Percentiles rank a stretch among this genome's conserved stretches.
Conservation (phyloP, 1,140 invertebrate genomes). For the Megathymus violae region DNA sequence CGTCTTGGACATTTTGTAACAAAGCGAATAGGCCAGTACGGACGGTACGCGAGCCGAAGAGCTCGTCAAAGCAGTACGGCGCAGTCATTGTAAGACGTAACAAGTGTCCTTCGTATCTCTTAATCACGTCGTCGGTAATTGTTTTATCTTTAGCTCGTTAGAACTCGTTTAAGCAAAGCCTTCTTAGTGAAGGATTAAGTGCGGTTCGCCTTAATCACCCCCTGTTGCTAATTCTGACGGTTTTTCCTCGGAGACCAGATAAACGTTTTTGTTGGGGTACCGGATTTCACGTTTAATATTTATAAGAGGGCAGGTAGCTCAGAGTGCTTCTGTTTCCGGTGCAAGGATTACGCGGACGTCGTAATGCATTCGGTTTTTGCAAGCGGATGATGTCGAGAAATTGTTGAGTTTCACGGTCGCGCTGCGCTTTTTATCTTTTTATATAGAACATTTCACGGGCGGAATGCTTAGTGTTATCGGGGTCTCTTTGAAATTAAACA, state of each 20-base stretch:
- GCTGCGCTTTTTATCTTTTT: slow-evolving; percentile 30
- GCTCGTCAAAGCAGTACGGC: slow-evolving; percentile 50
- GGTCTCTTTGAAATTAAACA: slow-evolving; percentile 14
- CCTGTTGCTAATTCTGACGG: slow-evolving; percentile 79
- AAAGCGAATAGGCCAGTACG: slow-evolving; percentile 46
- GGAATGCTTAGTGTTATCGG: slow-evolving; percentile 17
- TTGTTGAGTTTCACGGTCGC: slow-evolving; percentile 43
- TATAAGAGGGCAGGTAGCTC: slow-evolving; percentile 71
- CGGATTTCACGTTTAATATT: slow-evolving; percentile 73
- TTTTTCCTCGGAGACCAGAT: slow-evolving; percentile 80
- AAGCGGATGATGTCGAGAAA: slow-evolving; percentile 53
- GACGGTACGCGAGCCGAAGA: slow-evolving; percentile 44
- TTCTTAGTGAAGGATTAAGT: slow-evolving; percentile 83
- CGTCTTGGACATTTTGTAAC: slow-evolving; percentile 40
- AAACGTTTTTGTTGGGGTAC: slow-evolving; percentile 77
- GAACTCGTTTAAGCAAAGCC: slow-evolving; percentile 83
- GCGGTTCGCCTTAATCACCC: slow-evolving; percentile 80
- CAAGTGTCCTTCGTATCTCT: slow-evolving; percentile 81
- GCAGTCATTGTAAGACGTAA: slow-evolving; percentile 73
- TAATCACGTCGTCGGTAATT: slow-evolving; percentile 81
- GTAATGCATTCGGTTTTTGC: slow-evolving; percentile 65
- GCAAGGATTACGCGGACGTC: slow-evolving; percentile 67
- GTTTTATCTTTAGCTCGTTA: slow-evolving; percentile 84
- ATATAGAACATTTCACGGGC: slow-evolving; percentile 21
- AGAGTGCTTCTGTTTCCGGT: slow-evolving; percentile 64